phyloP scores from a whole-genome alignment of 1,140 invertebrate species.

The Artemia franciscana region DNA sequence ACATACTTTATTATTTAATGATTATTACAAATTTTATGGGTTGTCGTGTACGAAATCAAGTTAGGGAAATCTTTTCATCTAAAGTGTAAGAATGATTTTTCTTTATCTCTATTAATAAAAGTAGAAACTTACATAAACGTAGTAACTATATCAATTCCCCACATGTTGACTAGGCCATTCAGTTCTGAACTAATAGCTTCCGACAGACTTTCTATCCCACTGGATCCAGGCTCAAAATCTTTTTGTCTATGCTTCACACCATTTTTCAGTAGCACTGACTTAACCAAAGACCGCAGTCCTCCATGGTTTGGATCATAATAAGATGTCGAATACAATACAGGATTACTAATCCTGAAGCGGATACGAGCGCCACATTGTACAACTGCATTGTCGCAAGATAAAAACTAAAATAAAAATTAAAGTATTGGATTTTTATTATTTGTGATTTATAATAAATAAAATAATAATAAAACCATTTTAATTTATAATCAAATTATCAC shows the following conservation, averaged over 20 bases:
- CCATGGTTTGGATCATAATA: neutral
- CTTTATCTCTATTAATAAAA: no score
- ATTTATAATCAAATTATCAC: no score
- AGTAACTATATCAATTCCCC: neutral
- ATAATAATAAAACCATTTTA: neutral
- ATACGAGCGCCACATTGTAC: neutral
- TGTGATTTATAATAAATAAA: neutral
- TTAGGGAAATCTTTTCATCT: no score
- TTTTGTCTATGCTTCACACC: neutral
- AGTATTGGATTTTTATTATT: no score
- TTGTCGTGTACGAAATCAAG: no score
- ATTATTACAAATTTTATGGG: no score
- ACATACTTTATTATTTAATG: no score
- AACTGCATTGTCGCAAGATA: neutral
- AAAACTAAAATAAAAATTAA: neutral
- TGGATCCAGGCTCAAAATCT: neutral
- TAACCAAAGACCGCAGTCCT: neutral
- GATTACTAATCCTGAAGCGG: neutral
- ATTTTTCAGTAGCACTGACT: neutral
- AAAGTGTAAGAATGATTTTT: no score
- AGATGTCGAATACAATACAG: neutral
- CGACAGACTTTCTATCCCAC: neutral
- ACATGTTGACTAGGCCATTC: neutral
- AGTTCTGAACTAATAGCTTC: neutral
- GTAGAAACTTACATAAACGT: neutral